Evolutionary conservation across 2,113 vertebrate species (phyloP).

Genomic region (Sinosuthora webbiana): DNA sequence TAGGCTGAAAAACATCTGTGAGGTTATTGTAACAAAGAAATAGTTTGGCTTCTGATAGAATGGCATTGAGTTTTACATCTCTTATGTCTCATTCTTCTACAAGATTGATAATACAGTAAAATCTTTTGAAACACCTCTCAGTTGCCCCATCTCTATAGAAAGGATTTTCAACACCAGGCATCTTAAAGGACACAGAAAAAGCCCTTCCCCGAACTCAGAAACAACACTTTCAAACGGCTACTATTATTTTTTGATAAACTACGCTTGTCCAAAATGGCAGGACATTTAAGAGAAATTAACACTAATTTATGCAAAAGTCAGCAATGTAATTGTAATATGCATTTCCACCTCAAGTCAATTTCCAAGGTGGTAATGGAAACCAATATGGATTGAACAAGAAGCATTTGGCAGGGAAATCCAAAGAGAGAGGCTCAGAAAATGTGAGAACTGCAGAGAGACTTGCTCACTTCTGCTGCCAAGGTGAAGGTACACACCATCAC

Average conservation of each 20-base stretch:
- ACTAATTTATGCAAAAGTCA: conserved; percentile 42
- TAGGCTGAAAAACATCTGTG: background rate
- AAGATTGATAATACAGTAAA: background rate
- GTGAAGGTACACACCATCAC: background rate
- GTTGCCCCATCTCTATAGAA: background rate
- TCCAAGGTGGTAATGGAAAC: conserved; percentile 41
- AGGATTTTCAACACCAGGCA: background rate
- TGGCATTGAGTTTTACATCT: background rate
- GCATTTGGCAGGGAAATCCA: conserved; percentile 29
- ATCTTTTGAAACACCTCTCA: background rate
- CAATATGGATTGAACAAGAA: conserved; percentile 6
- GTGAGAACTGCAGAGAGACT: background rate
- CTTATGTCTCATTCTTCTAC: background rate
- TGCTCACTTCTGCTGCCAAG: background rate
- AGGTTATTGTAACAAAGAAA: background rate
- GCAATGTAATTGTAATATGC: conserved; percentile 34
- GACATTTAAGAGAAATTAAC: conserved; percentile 18
- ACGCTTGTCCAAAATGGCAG: background rate
- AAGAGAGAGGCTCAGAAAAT: background rate
- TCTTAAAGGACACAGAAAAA: background rate
- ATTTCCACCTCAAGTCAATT: conserved; percentile 52
- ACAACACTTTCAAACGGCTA: background rate
- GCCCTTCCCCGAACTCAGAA: background rate
- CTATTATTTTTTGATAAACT: background rate
- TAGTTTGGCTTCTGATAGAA: background rate